A percentile compares a stretch with the other conserved stretches of the same genome.
Evolutionary conservation across 2,888 invertebrate genomes (phyloP).

Genomic region (Drosophila suboccidentalis): DNA sequence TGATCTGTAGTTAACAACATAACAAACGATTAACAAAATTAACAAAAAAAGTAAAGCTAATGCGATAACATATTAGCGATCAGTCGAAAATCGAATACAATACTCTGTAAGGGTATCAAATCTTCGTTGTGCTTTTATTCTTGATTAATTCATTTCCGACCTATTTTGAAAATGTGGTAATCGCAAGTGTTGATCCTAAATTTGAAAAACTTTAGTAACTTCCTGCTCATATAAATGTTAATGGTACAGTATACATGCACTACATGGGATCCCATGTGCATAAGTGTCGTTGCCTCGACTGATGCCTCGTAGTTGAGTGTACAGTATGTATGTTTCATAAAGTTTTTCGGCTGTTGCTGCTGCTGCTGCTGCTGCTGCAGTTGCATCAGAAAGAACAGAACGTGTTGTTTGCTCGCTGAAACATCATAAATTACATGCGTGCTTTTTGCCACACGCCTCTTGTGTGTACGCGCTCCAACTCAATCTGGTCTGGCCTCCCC

Average conservation of each 20-base stretch:
- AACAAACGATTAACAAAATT: no score
- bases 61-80: no score
- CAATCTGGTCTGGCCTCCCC: slow-evolving; percentile 55
- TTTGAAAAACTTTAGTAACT: slow-evolving; percentile 18
- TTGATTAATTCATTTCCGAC: no score
- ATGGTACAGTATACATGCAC: slow-evolving; percentile 10
- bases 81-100: no score
- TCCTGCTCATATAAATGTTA: slow-evolving; percentile 8
- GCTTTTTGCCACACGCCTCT: slow-evolving; percentile 76
- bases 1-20: no score
- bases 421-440: slow-evolving; percentile 82
- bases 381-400: slow-evolving; percentile 38
- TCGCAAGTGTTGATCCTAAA: neutral
- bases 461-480: slow-evolving; percentile 74
- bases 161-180: no score
- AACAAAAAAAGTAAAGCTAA: no score
- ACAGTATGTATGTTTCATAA: slow-evolving; percentile 55
- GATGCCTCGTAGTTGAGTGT: slow-evolving; percentile 14
- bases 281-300: slow-evolving; percentile 39
- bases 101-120: no score
- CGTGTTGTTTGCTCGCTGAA: slow-evolving; percentile 82
- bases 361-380: slow-evolving; percentile 26
- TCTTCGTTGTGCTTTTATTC: no score
- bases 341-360: slow-evolving; percentile 57
- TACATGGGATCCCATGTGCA: slow-evolving; percentile 44